These are phyloP conservation scores for Malacoraja senta DNA, from an alignment of 2,797 vertebrate genomes.

Conservation along the genomic window DNA sequence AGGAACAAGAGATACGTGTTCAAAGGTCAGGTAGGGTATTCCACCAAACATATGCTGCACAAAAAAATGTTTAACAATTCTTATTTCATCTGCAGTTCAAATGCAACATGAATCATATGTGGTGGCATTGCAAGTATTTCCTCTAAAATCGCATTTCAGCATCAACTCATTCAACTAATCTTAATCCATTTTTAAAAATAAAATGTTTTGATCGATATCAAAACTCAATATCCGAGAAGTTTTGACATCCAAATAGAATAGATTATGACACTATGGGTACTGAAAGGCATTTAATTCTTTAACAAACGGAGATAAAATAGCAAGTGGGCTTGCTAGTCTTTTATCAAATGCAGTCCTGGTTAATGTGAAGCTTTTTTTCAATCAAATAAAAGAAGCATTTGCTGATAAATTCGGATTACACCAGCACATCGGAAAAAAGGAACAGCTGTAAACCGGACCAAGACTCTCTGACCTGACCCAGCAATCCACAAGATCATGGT, in stretches of 20 bases:
- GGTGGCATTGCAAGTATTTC: neutral
- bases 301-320: neutral
- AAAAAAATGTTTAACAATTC: neutral
- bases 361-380: neutral
- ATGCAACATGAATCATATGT: neutral
- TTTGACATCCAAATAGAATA: neutral
- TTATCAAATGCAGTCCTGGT: too few relatives aligned
- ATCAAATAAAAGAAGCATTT: neutral
- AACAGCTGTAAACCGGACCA: neutral
- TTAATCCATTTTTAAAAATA: neutral
- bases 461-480: too few relatives aligned
- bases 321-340: too few relatives aligned
- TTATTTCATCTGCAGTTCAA: neutral
- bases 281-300: neutral
- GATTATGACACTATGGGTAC: neutral
- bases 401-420: neutral
- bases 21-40: conserved; percentile 76
- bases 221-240: neutral
- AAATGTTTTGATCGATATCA: neutral
- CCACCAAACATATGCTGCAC: conserved; percentile 49
- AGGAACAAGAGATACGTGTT: conserved; percentile 84
- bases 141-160: neutral
- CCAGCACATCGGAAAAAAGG: neutral
- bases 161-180: neutral
- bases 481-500: too few relatives aligned